Conservation (phyloP, 2,113 vertebrate genomes). For the Zonotrichia leucophrys region DNA sequence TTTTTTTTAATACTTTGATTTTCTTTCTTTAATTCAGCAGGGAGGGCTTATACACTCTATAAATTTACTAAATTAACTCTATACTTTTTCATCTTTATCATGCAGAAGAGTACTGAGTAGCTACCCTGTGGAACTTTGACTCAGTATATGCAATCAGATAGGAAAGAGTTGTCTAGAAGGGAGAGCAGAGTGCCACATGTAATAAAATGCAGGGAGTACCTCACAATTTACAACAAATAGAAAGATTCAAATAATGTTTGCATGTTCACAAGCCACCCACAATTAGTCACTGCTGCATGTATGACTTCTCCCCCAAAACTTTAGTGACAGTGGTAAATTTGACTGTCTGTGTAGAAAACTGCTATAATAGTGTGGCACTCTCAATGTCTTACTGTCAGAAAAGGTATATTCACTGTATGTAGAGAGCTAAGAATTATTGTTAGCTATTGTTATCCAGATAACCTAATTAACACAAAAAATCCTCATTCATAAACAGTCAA, state of each 20-base stretch:
- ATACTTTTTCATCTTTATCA: not conserved
- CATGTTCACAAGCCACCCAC: not conserved
- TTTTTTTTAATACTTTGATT: not conserved
- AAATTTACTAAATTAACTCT: not conserved
- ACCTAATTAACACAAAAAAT: not conserved
- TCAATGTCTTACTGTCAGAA: not conserved
- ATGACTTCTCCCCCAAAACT: not conserved
- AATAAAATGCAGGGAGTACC: not conserved
- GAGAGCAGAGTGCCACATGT: not conserved
- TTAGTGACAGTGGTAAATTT: not conserved
- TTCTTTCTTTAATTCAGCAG: not conserved
- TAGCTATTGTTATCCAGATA: not conserved
- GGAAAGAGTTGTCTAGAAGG: not conserved
- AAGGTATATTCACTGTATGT: not conserved
- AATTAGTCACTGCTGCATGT: not conserved
- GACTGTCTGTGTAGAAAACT: not conserved
- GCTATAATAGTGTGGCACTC: not conserved
- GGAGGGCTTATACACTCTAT: rapidly evolving
- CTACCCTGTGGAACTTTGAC: not conserved
- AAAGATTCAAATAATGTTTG: not conserved
- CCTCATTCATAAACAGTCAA: not conserved
- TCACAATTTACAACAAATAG: not conserved
- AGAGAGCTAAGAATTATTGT: not conserved
- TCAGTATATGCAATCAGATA: not conserved
- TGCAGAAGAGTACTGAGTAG: not conserved